These are phyloP conservation scores for Indicator indicator DNA, from an alignment of 2,113 vertebrate species.

Conservation along the genomic window DNA sequence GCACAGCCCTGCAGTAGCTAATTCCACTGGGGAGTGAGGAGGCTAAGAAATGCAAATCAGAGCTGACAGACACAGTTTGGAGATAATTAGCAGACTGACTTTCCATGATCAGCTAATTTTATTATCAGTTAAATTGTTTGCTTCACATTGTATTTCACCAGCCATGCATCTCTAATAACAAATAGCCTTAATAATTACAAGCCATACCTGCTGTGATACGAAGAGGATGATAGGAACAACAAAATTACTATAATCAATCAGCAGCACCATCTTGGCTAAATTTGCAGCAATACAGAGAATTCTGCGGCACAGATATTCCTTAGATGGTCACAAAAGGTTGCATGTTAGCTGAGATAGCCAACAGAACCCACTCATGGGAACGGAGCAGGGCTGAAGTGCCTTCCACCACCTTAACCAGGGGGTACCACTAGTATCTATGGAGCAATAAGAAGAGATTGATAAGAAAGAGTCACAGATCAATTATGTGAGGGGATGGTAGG, in stretches of 20 bases:
- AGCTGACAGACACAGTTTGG: background rate
- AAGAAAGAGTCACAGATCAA: background rate
- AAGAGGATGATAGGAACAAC: slow-evolving; percentile 41
- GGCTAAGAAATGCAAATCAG: background rate
- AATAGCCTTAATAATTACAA: slow-evolving; percentile 61
- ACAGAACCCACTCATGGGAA: background rate
- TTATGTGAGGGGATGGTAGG: background rate
- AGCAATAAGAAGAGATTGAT: background rate
- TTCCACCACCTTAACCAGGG: background rate
- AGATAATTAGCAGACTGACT: slow-evolving; percentile 44
- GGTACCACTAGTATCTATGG: background rate
- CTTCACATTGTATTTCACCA: slow-evolving; percentile 32
- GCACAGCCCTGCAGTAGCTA: background rate
- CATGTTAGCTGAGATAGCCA: background rate
- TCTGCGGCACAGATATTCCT: fast-evolving
- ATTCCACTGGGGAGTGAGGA: background rate
- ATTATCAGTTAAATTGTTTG: slow-evolving; percentile 44
- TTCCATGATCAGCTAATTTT: slow-evolving; percentile 52
- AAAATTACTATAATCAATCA: slow-evolving; percentile 62
- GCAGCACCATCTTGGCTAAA: background rate
- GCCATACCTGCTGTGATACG: slow-evolving; percentile 57
- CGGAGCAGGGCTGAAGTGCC: background rate
- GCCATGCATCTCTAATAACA: slow-evolving; percentile 45
- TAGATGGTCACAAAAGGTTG: background rate
- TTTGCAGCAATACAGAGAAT: slow-evolving; percentile 13